Conservation (phyloP, 1,140 invertebrate species). For the Aphelenchoides fujianensis region DNA sequence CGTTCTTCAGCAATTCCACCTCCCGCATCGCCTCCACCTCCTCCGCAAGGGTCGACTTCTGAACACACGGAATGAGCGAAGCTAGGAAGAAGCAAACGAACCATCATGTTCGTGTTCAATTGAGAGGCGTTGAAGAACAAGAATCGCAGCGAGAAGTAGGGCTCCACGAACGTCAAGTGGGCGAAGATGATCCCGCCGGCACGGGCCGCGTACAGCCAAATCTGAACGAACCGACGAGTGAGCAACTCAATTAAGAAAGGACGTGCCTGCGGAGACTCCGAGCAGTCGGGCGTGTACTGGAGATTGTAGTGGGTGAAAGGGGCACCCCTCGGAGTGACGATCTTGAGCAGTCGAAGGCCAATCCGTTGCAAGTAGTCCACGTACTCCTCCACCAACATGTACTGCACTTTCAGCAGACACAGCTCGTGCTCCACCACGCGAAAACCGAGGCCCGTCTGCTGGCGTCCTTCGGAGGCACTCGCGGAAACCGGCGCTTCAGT, state of each 20-base stretch:
- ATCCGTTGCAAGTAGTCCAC: constrained; percentile 73
- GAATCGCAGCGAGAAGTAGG: constrained; percentile 75
- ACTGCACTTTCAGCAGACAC: constrained; percentile 73
- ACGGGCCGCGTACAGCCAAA: constrained; percentile 72
- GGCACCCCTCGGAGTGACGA: background rate
- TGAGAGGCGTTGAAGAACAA: constrained; percentile 69
- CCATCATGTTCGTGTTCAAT: background rate
- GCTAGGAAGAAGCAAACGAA: too few species aligned
- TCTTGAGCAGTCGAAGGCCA: constrained; percentile 64
- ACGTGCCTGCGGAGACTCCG: constrained; percentile 44
- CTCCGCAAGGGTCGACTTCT: constrained; percentile 1
- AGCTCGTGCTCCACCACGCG: constrained; percentile 62
- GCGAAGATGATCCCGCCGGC: constrained; percentile 69
- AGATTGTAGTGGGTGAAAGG: constrained; percentile 15
- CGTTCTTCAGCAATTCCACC: constrained; percentile 46
- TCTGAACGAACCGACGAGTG: too few species aligned
- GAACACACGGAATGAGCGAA: too few species aligned
- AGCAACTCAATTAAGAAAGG: too few species aligned
- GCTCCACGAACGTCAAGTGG: constrained; percentile 72
- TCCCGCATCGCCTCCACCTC: constrained; percentile 21
- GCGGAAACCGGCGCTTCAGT: background rate
- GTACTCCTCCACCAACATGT: constrained; percentile 73
- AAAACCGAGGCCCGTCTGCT: background rate
- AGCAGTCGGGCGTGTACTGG: constrained; percentile 33
- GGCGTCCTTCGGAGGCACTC: too few species aligned